Base-by-base conservation (phyloP, 2,113 vertebrate genomes). In the Cyanoramphus novaezelandiae region DNA sequence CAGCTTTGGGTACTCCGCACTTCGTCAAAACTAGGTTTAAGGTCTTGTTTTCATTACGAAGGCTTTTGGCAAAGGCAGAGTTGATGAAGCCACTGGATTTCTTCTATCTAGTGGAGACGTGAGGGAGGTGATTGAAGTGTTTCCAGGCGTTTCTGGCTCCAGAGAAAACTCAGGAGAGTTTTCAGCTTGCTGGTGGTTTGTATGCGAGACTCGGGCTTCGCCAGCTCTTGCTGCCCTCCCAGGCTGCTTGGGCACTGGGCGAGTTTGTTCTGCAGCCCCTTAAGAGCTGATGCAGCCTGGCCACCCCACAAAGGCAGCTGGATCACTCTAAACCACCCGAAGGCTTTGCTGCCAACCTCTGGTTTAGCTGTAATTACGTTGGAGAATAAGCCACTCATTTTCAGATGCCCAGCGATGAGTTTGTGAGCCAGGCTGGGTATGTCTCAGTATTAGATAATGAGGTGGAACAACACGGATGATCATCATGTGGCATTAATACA, bases 61-160 rank as follows among this genome's bases (percentile, higher is more conserved):
- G 63, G 28, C 86, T 84, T 68, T 64, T 96, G 90, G 74, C 88
- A 92, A 57, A 96, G 46, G 70, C 53, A 13, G 62, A 59, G 80
- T 4, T 86, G 92, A 74, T 76, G 90, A 57, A 97, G 88, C 80
- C 86, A 88, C 83, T 87, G 88, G 62, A 62, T 92, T 93, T 93
- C 82, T 92, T 92, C 86, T 87, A 37, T 77, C 77, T 86, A 17
- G 77, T 78, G 88, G 93, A 95, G 94, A 86, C 0, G 25, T 67
- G 90, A 95, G 49, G 41, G 80, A 94, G 89, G 39, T 12, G 86
- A 86, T 69, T 96, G 96, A 93, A 94, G 86, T 82, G 81, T 68
- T 96, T 96, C 92, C 91, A 96, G 88, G 84, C 65, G 44, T 77
- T 92, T 70, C 80, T 93, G 76, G 80, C 93, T 83, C 52, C 92